These are phyloP conservation scores for Synanthedon formicaeformis DNA, from an alignment of 2,888 invertebrate genomes.

Conservation along the genomic window DNA sequence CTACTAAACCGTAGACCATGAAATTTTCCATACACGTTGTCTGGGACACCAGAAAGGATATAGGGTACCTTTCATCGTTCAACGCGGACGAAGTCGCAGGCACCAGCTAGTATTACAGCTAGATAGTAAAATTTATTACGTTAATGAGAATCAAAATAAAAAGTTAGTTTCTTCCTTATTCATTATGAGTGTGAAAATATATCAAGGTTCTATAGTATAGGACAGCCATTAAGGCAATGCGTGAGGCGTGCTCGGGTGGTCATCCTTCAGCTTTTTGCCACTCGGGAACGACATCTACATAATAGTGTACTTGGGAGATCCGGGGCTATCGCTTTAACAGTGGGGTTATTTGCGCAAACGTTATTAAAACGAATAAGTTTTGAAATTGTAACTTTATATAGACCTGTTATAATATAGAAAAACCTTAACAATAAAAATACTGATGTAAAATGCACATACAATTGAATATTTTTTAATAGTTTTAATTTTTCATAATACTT, in stretches of 20 bases:
- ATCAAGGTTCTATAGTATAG: slow-evolving; percentile 1
- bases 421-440: no score
- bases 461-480: no score
- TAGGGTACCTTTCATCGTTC: no score
- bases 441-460: no score
- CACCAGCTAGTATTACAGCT: background rate
- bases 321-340: background rate
- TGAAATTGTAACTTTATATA: background rate
- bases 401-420: background rate
- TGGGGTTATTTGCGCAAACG: background rate
- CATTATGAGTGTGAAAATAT: background rate
- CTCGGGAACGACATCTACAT: slow-evolving; percentile 1
- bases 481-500: no score
- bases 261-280: slow-evolving; percentile 4
- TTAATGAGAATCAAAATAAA: background rate
- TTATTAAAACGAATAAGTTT: background rate
- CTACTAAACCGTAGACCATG: no score
- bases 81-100: background rate
- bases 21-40: no score
- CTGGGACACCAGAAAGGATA: no score
- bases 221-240: slow-evolving; percentile 2
- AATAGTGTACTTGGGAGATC: slow-evolving; percentile 2
- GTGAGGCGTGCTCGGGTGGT: slow-evolving; percentile 2
- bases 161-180: background rate
- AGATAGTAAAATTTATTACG: background rate